phyloP scores from a whole-genome alignment of 2,888 invertebrate species.

The Epinotia demarniana region DNA sequence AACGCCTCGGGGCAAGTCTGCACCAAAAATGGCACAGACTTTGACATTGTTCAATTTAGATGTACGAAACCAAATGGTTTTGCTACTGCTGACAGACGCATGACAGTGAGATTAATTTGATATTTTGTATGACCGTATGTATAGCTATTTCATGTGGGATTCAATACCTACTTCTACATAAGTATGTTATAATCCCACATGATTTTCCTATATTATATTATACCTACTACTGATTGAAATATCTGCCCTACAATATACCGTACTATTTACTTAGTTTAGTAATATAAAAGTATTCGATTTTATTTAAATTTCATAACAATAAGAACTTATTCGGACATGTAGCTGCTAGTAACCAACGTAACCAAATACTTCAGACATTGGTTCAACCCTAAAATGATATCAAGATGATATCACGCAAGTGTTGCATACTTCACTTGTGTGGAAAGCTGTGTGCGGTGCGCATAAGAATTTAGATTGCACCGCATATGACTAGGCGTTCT shows the following conservation, averaged over 20 bases:
- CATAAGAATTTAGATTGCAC: slow-evolving; percentile 31
- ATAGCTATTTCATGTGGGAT: too few species aligned
- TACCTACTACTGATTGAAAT: too few species aligned
- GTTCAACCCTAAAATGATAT: slow-evolving; percentile 24
- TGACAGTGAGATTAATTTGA: too few species aligned
- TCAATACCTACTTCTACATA: too few species aligned
- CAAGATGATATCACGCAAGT: slow-evolving; percentile 13
- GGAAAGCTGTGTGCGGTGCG: slow-evolving; percentile 24
- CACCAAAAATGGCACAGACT: slow-evolving; percentile 21
- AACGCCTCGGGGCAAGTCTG: slow-evolving; percentile 13
- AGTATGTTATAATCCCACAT: too few species aligned
- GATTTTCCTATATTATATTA: too few species aligned
- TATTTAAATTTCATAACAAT: background rate
- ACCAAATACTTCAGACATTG: background rate
- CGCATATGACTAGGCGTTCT: slow-evolving; percentile 20
- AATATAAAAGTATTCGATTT: background rate
- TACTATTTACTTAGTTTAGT: too few species aligned
- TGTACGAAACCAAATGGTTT: slow-evolving; percentile 7
- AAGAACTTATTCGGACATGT: background rate
- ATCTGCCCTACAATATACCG: too few species aligned
- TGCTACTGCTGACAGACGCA: background rate
- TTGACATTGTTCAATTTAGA: slow-evolving; percentile 20
- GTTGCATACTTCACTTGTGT: slow-evolving; percentile 19
- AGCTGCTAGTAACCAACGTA: background rate
- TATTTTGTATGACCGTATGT: too few species aligned